These are phyloP conservation scores for Barypeithes pellucidus DNA, from an alignment of 2,888 invertebrate species.

Conservation along the genomic window DNA sequence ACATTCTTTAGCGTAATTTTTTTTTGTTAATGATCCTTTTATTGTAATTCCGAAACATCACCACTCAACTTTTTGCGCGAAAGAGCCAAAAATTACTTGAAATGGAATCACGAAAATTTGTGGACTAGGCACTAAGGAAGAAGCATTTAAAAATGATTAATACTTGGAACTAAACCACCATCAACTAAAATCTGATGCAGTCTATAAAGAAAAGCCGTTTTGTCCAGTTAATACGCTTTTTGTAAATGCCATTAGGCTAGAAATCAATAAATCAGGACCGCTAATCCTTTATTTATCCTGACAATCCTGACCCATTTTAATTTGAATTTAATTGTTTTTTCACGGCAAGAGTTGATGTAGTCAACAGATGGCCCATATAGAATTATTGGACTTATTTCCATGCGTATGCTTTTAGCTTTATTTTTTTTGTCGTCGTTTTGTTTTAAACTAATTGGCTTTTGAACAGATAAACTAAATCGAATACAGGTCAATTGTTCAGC, in stretches of 20 bases:
- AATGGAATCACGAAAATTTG: too few relatives aligned
- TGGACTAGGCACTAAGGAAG: too few relatives aligned
- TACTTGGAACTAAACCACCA: background rate
- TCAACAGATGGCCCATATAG: constrained; percentile 22
- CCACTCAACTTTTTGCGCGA: too few relatives aligned
- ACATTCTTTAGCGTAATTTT: too few relatives aligned
- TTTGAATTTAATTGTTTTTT: constrained; percentile 45
- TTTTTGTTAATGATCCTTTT: too few relatives aligned
- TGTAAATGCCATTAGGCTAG: constrained; percentile 37
- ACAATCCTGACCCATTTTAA: constrained; percentile 39
- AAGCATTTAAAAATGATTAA: too few relatives aligned
- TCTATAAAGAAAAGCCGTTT: constrained; percentile 28
- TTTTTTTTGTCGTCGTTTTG: background rate
- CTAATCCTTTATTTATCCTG: constrained; percentile 44
- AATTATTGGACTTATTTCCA: constrained; percentile 2
- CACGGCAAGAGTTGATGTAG: constrained; percentile 5
- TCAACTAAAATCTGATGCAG: background rate
- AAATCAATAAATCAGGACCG: constrained; percentile 40
- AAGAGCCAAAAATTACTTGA: too few relatives aligned
- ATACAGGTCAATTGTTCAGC: too few relatives aligned
- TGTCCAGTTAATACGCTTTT: constrained; percentile 41
- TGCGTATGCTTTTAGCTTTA: background rate
- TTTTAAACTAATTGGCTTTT: background rate
- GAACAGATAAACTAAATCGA: background rate
- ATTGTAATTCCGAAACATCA: too few relatives aligned